These are phyloP conservation scores for Helicoverpa armigera DNA, from an alignment of 1,140 invertebrate species.

Conservation along the genomic window DNA sequence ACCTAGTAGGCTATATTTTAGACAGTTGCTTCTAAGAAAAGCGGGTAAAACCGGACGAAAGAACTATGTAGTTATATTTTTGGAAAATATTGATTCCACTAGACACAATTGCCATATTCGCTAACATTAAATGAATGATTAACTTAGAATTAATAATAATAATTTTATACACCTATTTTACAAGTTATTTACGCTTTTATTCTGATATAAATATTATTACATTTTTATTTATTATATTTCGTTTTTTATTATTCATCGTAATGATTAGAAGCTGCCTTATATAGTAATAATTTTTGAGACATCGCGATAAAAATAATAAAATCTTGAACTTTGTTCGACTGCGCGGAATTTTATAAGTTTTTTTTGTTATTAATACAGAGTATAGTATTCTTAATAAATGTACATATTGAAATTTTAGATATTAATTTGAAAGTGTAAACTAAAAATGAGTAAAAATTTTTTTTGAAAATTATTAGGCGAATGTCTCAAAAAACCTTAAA, in stretches of 20 bases:
- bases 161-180: slow-evolving; percentile 55
- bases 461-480: not conserved
- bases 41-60: too few relatives aligned
- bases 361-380: too few relatives aligned
- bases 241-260: slow-evolving; percentile 42
- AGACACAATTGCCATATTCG: not conserved
- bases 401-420: too few relatives aligned
- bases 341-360: too few relatives aligned
- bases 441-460: not conserved
- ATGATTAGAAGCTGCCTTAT: slow-evolving; percentile 53
- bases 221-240: slow-evolving; percentile 50
- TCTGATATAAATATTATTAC: slow-evolving; percentile 65
- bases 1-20: too few relatives aligned
- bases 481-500: slow-evolving; percentile 25
- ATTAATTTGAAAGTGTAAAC: not conserved
- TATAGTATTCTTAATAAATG: too few relatives aligned
- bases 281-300: slow-evolving; percentile 36
- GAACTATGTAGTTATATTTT: not conserved
- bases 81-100: not conserved
- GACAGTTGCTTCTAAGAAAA: too few relatives aligned
- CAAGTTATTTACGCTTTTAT: slow-evolving; percentile 47
- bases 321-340: not conserved
- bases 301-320: not conserved
- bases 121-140: not conserved
- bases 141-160: slow-evolving; percentile 37